Evolutionary conservation across 2,888 invertebrate genomes (phyloP).

Genomic region (Sarcophaga carnaria): DNA sequence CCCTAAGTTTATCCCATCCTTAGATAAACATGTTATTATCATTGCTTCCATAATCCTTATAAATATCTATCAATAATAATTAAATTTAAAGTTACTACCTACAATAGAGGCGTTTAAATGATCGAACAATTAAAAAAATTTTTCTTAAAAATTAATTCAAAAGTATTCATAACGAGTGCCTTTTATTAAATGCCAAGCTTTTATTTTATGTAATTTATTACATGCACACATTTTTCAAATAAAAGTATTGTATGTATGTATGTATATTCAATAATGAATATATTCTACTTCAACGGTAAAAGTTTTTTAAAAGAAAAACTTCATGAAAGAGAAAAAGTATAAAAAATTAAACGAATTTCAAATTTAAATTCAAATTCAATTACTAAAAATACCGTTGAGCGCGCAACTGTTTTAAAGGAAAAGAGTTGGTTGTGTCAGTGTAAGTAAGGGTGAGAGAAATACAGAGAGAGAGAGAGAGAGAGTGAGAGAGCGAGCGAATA

Average conservation of each 20-base stretch:
- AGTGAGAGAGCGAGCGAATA: not conserved
- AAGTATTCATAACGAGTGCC: not conserved
- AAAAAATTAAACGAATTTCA: constrained; percentile 22
- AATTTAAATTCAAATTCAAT: constrained; percentile 52
- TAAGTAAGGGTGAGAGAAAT: not conserved
- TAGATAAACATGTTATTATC: too few species aligned
- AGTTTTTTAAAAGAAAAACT: constrained; percentile 3
- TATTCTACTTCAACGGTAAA: not conserved
- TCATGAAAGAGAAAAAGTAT: constrained; percentile 4
- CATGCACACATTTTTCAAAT: not conserved
- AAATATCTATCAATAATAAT: too few species aligned
- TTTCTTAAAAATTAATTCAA: not conserved
- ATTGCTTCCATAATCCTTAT: too few species aligned
- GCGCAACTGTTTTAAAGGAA: not conserved
- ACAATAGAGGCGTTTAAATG: too few species aligned
- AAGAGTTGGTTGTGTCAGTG: not conserved
- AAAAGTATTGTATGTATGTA: not conserved
- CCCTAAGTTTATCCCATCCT: too few species aligned
- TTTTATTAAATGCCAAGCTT: not conserved
- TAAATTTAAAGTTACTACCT: too few species aligned
- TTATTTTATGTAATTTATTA: constrained; percentile 1
- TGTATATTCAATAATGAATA: not conserved
- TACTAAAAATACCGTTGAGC: constrained; percentile 30
- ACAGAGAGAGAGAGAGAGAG: not conserved
- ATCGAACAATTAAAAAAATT: not conserved